Conservation (phyloP, 2,113 vertebrate species). For the Odontesthes bonariensis region DNA sequence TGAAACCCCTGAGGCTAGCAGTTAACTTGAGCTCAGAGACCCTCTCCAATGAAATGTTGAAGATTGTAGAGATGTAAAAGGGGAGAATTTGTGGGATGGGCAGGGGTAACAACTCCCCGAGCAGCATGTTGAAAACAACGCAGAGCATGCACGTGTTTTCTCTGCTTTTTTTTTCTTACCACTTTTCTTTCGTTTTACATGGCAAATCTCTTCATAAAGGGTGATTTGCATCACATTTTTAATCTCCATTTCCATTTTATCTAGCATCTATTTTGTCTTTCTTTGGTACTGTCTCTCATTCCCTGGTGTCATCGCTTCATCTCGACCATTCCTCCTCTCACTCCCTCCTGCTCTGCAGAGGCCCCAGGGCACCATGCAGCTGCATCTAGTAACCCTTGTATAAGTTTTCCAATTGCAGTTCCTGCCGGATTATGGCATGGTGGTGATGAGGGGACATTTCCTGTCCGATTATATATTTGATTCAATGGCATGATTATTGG, state of each 20-base stretch:
- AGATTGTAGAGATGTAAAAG: constrained; percentile 82
- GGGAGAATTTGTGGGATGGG: constrained; percentile 23
- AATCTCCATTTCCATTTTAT: background rate
- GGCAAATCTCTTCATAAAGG: background rate
- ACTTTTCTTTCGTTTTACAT: constrained; percentile 28
- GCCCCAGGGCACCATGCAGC: constrained; percentile 89
- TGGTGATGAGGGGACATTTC: constrained; percentile 80
- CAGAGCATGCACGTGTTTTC: constrained; percentile 77
- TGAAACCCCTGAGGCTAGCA: constrained; percentile 75
- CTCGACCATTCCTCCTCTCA: constrained; percentile 70
- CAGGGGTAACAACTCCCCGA: constrained; percentile 60
- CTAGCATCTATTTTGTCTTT: constrained; percentile 53
- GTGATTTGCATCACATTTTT: background rate
- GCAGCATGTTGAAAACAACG: constrained; percentile 86
- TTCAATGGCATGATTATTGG: constrained; percentile 91
- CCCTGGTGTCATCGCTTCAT: constrained; percentile 51
- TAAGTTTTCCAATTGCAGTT: constrained; percentile 93
- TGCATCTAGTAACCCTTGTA: constrained; percentile 89
- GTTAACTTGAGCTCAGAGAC: constrained; percentile 82
- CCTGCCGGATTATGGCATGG: constrained; percentile 86
- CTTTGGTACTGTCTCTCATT: constrained; percentile 19
- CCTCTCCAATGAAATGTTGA: constrained; percentile 77
- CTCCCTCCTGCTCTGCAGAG: constrained; percentile 74
- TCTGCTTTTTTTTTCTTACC: constrained; percentile 42
- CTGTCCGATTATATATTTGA: constrained; percentile 85